These are phyloP conservation scores for Chloroclysta siterata DNA, from an alignment of 2,888 invertebrate species.

Conservation along the genomic window DNA sequence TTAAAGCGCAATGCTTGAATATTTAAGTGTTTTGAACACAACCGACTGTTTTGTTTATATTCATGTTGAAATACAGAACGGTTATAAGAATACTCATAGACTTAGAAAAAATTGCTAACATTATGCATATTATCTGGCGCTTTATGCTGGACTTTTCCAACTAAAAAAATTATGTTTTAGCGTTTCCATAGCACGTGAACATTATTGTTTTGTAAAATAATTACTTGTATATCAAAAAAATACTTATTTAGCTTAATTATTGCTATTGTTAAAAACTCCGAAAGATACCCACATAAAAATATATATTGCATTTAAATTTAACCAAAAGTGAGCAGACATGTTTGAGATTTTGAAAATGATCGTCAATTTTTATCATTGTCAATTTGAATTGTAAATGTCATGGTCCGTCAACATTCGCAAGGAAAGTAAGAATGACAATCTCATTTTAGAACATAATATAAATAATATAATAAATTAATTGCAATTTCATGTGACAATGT, in stretches of 20 bases:
- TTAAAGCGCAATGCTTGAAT: constrained; percentile 83
- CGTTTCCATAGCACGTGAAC: not conserved
- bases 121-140: constrained; percentile 37
- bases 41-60: constrained; percentile 64
- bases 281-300: not conserved
- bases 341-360: constrained; percentile 15
- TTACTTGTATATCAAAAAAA: not conserved
- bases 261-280: not conserved
- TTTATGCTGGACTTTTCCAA: constrained; percentile 25
- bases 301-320: not conserved
- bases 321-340: not conserved
- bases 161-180: constrained; percentile 9
- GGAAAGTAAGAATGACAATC: not conserved
- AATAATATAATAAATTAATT: not conserved
- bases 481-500: not conserved
- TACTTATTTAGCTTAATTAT: not conserved
- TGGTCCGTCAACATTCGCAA: not conserved
- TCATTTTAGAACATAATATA: not conserved
- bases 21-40: constrained; percentile 83
- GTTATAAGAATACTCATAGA: constrained; percentile 79
- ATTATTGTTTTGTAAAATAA: not conserved
- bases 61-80: constrained; percentile 73
- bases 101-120: constrained; percentile 57
- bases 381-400: constrained; percentile 49
- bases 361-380: constrained; percentile 63